Conservation (phyloP, 1,140 invertebrate species). For the Helicoverpa armigera region DNA sequence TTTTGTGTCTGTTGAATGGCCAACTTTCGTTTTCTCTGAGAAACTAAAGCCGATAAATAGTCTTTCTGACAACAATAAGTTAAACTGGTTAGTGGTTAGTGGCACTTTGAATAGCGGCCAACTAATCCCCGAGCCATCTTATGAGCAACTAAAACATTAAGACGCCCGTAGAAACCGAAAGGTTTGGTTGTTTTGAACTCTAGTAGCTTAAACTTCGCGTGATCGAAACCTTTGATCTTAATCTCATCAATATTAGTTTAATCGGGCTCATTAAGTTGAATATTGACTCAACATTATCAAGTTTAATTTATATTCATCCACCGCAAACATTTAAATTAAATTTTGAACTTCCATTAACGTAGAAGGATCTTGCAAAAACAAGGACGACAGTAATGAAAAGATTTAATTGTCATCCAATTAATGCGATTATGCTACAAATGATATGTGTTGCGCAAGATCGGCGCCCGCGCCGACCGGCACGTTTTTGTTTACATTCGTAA, state of each 20-base stretch:
- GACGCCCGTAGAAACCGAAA: slow-evolving; percentile 21
- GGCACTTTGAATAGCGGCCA: slow-evolving; percentile 7
- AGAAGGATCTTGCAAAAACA: not conserved
- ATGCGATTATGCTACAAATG: slow-evolving; percentile 24
- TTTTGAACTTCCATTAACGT: not conserved
- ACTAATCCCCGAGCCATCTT: not conserved
- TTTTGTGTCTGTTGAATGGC: not conserved
- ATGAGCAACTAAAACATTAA: slow-evolving; percentile 32
- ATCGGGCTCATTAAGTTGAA: too few relatives aligned
- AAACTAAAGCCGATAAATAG: not conserved
- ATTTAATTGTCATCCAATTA: slow-evolving; percentile 43
- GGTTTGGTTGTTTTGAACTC: not conserved
- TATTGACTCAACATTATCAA: too few relatives aligned
- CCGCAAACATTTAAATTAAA: not conserved
- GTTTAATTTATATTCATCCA: not conserved
- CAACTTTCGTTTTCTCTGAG: not conserved
- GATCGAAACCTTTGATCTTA: not conserved
- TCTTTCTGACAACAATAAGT: slow-evolving; percentile 1
- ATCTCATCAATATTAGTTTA: too few relatives aligned
- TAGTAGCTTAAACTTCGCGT: not conserved
- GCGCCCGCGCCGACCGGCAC: slow-evolving; percentile 25
- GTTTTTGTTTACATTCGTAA: slow-evolving; percentile 49
- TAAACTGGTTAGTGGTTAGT: slow-evolving; percentile 2
- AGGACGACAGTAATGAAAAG: slow-evolving; percentile 41
- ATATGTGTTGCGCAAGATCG: slow-evolving; percentile 41